Conservation (phyloP, 2,888 invertebrate genomes). For the Agrotis clavis region DNA sequence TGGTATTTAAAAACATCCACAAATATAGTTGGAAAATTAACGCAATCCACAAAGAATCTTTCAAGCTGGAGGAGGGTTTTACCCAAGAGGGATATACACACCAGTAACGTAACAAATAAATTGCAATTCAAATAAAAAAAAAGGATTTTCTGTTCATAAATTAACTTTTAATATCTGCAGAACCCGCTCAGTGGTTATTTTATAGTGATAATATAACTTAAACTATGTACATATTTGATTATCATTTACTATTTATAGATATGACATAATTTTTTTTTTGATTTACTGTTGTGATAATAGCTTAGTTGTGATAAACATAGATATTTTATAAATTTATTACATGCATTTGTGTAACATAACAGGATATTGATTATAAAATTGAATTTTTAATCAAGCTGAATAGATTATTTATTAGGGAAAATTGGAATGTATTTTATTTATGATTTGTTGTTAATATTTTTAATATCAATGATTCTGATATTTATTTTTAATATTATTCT, state of each 20-base stretch:
- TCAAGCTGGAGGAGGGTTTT: no score
- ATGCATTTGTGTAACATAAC: background rate
- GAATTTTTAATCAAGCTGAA: background rate
- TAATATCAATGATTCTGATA: no score
- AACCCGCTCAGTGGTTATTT: background rate
- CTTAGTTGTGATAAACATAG: background rate
- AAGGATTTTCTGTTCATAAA: no score
- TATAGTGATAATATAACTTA: no score
- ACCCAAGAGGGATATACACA: no score
- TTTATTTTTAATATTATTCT: no score
- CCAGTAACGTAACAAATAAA: no score
- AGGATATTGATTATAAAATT: slow-evolving; percentile 20
- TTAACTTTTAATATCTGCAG: no score
- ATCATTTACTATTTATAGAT: slow-evolving; percentile 9
- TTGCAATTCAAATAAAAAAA: no score
- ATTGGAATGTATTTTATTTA: slow-evolving; percentile 5
- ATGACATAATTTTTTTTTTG: slow-evolving; percentile 13
- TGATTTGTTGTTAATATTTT: background rate
- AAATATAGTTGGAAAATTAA: background rate
- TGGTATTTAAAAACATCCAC: slow-evolving; percentile 3
- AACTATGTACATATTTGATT: background rate
- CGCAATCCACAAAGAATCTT: background rate
- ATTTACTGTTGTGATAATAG: background rate
- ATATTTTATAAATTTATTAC: background rate
- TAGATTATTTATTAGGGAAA: background rate